Conservation (phyloP, 2,888 invertebrate genomes). For the Limnephilus auricula region DNA sequence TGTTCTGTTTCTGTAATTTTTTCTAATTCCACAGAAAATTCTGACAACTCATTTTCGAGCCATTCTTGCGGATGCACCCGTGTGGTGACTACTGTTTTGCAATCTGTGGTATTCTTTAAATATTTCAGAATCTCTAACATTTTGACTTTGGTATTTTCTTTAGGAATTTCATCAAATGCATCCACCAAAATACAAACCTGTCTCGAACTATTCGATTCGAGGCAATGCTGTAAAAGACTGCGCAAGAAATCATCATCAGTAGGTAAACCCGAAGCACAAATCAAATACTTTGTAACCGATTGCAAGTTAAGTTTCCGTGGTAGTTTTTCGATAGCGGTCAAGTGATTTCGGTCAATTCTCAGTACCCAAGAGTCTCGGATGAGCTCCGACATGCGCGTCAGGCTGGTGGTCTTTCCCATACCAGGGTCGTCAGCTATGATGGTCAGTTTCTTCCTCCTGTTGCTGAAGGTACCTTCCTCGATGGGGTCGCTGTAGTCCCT, state of each 20-base stretch:
- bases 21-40: not conserved
- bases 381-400: not conserved
- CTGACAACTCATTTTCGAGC: not conserved
- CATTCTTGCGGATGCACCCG: not conserved
- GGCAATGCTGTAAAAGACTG: not conserved
- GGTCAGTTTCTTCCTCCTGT: not conserved
- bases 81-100: not conserved
- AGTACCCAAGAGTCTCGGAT: not conserved
- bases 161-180: not conserved
- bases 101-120: not conserved
- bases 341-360: not conserved
- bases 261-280: not conserved
- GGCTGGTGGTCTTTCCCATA: not conserved
- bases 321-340: not conserved
- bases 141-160: not conserved
- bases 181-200: not conserved
- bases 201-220: not conserved
- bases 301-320: not conserved
- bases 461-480: not conserved
- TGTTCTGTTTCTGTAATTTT: not conserved
- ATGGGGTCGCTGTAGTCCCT: not conserved
- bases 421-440: constrained; percentile 3
- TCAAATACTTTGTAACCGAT: not conserved
- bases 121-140: not conserved
- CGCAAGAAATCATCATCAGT: not conserved